A percentile compares a stretch with the other conserved stretches of the same genome.
These are phyloP conservation scores for Diadromus collaris DNA, from an alignment of 2,888 invertebrate species.

Conservation along the genomic window DNA sequence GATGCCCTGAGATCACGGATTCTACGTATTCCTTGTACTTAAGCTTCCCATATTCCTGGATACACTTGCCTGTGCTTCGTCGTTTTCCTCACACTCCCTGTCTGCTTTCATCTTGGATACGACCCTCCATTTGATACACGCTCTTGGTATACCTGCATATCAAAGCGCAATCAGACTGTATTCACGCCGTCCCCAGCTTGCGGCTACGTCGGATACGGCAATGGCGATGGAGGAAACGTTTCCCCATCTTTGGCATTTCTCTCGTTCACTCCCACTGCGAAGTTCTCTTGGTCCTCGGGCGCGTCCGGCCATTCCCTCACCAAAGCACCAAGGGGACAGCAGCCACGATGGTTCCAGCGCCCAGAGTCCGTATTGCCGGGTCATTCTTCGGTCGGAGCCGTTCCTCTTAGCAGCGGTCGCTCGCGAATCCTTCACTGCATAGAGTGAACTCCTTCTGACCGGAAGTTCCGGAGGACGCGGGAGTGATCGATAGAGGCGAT, in stretches of 20 bases:
- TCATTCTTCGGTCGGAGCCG: conserved; percentile 11
- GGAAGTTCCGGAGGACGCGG: conserved; percentile 16
- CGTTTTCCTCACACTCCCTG: not conserved
- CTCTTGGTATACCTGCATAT: conserved; percentile 21
- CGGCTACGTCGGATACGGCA: not conserved
- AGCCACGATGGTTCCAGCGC: not conserved
- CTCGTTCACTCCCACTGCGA: not conserved
- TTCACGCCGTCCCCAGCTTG: conserved; percentile 34
- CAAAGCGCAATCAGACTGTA: conserved; percentile 57
- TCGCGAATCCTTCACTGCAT: conserved; percentile 10
- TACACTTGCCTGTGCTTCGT: not conserved
- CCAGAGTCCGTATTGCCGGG: conserved; percentile 2
- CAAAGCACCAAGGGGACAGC: conserved; percentile 3
- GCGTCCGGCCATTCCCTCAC: conserved; percentile 5
- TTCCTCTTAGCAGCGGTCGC: not conserved
- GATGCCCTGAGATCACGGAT: not conserved
- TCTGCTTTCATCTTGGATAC: not conserved
- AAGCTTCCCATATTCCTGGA: not conserved
- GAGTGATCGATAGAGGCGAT: conserved; percentile 44
- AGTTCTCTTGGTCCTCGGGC: conserved; percentile 15
- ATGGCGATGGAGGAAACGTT: conserved; percentile 1
- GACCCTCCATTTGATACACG: not conserved
- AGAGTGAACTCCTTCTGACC: conserved; percentile 13
- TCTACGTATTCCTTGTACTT: not conserved
- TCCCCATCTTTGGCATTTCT: not conserved